Evolutionary conservation across 2,888 invertebrate species (phyloP).

Genomic region (Autographa pulchrina): DNA sequence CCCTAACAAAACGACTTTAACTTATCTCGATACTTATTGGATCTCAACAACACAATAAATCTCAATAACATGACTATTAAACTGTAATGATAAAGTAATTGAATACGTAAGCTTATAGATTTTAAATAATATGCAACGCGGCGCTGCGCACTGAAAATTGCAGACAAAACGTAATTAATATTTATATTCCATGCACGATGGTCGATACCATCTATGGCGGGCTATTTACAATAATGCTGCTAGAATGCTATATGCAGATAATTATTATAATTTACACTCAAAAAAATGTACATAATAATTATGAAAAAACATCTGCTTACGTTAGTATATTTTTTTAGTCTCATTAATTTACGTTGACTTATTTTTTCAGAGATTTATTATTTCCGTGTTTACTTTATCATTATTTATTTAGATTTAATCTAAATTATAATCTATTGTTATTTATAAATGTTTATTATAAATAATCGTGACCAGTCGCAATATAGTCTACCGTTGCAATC

Average conservation of each 20-base stretch:
- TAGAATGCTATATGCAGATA: constrained; percentile 36
- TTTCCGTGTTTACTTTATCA: too few relatives aligned
- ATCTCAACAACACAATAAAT: not conserved
- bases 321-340: not conserved
- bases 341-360: not conserved
- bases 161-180: constrained; percentile 32
- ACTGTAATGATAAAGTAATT: constrained; percentile 31
- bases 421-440: too few relatives aligned
- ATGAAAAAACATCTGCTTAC: constrained; percentile 30
- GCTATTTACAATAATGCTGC: constrained; percentile 40
- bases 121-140: constrained; percentile 26
- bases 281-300: constrained; percentile 28
- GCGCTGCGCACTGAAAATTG: constrained; percentile 14
- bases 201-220: constrained; percentile 47
- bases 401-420: too few relatives aligned
- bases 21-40: not conserved
- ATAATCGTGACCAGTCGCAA: constrained; percentile 23
- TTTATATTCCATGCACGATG: constrained; percentile 43
- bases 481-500: constrained; percentile 30
- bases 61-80: not conserved
- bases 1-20: not conserved
- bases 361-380: too few relatives aligned
- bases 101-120: constrained; percentile 21
- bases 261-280: constrained; percentile 46
- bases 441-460: constrained; percentile 9